phyloP scores from a whole-genome alignment of 2,888 invertebrate species.

The Ditula angustiorana region DNA sequence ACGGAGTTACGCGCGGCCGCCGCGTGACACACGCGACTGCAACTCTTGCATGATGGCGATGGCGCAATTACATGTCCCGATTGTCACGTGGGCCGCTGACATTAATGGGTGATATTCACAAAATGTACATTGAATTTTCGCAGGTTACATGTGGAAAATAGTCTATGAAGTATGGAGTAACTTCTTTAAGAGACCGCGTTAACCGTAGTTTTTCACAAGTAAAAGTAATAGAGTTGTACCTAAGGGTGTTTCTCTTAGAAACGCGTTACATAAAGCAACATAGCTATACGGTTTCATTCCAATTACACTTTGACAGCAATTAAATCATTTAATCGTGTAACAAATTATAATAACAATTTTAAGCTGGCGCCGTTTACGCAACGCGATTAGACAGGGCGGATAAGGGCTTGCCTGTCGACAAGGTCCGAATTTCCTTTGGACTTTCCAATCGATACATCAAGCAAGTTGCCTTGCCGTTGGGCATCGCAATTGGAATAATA shows the following conservation, averaged over 20 bases:
- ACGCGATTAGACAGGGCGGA: slow-evolving; percentile 53
- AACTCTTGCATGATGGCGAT: slow-evolving; percentile 53
- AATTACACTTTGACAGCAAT: slow-evolving; percentile 38
- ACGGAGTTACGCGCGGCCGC: slow-evolving; percentile 53
- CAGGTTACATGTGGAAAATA: neutral
- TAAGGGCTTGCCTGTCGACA: slow-evolving; percentile 54
- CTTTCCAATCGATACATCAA: slow-evolving; percentile 49
- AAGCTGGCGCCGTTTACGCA: slow-evolving; percentile 56
- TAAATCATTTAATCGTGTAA: slow-evolving; percentile 37
- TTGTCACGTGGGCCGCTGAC: slow-evolving; percentile 55
- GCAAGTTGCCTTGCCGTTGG: slow-evolving; percentile 29
- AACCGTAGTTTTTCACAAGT: neutral
- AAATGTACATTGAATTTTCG: neutral
- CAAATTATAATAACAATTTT: slow-evolving; percentile 51
- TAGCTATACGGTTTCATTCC: slow-evolving; percentile 33
- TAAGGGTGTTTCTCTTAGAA: slow-evolving; percentile 9
- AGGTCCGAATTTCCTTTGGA: slow-evolving; percentile 51
- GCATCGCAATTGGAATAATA: slow-evolving; percentile 44
- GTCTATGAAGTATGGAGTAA: neutral
- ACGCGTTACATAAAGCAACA: slow-evolving; percentile 33
- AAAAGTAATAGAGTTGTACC: neutral
- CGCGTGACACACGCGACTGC: slow-evolving; percentile 71
- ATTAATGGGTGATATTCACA: neutral
- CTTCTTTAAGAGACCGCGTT: neutral
- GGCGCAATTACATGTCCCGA: slow-evolving; percentile 63